Percentiles rank a stretch among this genome's conserved stretches.
Evolutionary conservation across 2,113 vertebrate genomes (phyloP).

Genomic region (Strigops habroptila): DNA sequence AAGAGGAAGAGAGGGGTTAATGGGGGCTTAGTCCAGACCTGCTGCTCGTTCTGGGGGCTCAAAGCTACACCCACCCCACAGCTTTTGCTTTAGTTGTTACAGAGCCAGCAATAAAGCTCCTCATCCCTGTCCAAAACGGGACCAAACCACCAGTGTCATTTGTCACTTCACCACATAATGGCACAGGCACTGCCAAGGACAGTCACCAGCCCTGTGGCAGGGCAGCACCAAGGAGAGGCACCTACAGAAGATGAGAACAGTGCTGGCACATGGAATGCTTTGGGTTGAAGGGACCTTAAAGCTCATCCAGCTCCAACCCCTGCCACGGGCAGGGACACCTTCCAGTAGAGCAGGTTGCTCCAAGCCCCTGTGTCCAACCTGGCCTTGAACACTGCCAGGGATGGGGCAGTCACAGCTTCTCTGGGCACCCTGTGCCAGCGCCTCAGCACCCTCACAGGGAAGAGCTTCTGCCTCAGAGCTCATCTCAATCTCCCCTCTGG

Average conservation of each 20-base stretch:
- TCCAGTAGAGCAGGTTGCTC: neutral
- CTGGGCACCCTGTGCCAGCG: too few species aligned
- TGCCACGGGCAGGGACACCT: neutral
- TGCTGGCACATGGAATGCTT: neutral
- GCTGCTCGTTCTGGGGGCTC: neutral
- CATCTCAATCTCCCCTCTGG: too few species aligned
- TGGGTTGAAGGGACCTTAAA: neutral
- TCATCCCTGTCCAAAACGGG: rapidly evolving
- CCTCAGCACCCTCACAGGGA: too few species aligned
- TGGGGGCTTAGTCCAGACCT: neutral
- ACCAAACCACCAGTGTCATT: neutral
- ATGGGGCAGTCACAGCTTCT: too few species aligned
- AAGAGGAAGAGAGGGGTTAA: slow-evolving; percentile 63
- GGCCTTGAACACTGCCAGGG: too few species aligned
- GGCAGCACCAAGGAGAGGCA: neutral
- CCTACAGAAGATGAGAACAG: neutral
- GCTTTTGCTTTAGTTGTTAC: neutral
- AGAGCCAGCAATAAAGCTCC: neutral
- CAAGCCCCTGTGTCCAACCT: too few species aligned
- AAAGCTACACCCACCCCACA: neutral
- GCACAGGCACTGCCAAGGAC: neutral
- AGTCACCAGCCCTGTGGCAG: neutral
- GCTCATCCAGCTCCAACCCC: neutral
- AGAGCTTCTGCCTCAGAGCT: too few species aligned
- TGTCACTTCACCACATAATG: neutral